These are phyloP conservation scores for Brachionus manjavacas DNA, from an alignment of 1,140 invertebrate species.

Conservation along the genomic window DNA sequence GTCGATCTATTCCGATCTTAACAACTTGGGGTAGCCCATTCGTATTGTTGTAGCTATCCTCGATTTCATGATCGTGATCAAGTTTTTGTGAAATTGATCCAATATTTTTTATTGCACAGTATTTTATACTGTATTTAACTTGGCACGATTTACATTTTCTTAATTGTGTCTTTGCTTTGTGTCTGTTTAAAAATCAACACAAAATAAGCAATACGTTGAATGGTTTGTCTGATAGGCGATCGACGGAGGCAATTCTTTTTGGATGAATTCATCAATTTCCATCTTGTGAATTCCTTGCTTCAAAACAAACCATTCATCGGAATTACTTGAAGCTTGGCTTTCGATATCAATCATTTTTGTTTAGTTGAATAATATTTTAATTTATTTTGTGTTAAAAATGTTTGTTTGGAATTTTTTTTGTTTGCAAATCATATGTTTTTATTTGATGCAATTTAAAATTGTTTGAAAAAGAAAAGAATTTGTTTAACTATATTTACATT, in stretches of 20 bases:
- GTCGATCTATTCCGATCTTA: background rate
- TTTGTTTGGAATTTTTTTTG: too few relatives aligned
- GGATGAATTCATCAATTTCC: too few relatives aligned
- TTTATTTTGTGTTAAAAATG: background rate
- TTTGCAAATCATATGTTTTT: too few relatives aligned
- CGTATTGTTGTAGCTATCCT: background rate
- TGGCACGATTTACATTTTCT: background rate
- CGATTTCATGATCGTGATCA: background rate
- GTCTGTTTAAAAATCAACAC: background rate
- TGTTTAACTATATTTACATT: too few relatives aligned
- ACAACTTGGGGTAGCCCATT: background rate
- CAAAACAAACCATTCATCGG: too few relatives aligned
- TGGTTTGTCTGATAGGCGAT: background rate
- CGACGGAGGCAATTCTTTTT: background rate
- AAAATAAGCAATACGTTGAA: background rate
- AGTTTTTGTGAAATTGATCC: background rate
- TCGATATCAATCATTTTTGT: too few relatives aligned
- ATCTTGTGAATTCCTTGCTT: too few relatives aligned
- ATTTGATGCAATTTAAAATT: too few relatives aligned
- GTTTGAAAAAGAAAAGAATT: too few relatives aligned
- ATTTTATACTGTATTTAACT: background rate
- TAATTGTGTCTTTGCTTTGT: background rate
- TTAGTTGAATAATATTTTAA: too few relatives aligned
- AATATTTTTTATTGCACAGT: background rate
- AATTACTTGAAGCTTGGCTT: too few relatives aligned